phyloP scores from a whole-genome alignment of 2,888 invertebrate genomes.

The Cheilosia grossa region DNA sequence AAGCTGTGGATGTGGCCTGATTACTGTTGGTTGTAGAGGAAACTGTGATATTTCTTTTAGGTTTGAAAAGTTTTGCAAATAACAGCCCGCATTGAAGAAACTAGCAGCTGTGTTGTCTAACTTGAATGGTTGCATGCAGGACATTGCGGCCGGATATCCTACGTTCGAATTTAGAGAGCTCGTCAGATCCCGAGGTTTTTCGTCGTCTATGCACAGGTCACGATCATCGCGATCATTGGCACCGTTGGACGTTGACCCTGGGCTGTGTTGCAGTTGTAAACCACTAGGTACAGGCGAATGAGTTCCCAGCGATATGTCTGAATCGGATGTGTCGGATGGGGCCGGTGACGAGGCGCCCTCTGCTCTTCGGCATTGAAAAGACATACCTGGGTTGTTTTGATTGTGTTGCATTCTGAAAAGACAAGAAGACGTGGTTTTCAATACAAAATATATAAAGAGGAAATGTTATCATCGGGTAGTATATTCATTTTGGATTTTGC shows the following conservation, averaged over 20 bases:
- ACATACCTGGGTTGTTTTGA: constrained; percentile 81
- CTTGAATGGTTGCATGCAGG: constrained; percentile 81
- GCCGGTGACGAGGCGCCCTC: constrained; percentile 82
- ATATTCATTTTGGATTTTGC: no score
- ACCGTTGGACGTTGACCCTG: constrained; percentile 83
- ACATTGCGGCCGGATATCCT: constrained; percentile 76
- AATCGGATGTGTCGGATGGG: constrained; percentile 83
- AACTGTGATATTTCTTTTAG: constrained; percentile 83
- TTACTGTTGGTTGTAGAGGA: constrained; percentile 83
- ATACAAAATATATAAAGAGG: neutral
- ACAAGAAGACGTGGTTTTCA: neutral
- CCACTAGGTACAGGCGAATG: constrained; percentile 83
- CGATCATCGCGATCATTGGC: constrained; percentile 83
- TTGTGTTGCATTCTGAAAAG: constrained; percentile 82
- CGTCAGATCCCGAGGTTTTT: constrained; percentile 82
- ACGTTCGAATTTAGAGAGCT: constrained; percentile 78
- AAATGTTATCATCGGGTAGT: neutral
- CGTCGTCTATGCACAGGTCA: constrained; percentile 81
- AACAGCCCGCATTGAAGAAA: constrained; percentile 82
- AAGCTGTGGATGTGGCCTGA: constrained; percentile 82
- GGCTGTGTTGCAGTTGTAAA: constrained; percentile 83
- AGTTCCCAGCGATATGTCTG: constrained; percentile 83
- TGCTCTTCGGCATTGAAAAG: constrained; percentile 80
- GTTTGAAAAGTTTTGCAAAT: constrained; percentile 83
- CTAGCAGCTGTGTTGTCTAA: constrained; percentile 81